Evolutionary conservation across 2,888 invertebrate species (phyloP), one percentile per base, ranked within the genome.

Genomic region (Deilephila elpenor): DNA sequence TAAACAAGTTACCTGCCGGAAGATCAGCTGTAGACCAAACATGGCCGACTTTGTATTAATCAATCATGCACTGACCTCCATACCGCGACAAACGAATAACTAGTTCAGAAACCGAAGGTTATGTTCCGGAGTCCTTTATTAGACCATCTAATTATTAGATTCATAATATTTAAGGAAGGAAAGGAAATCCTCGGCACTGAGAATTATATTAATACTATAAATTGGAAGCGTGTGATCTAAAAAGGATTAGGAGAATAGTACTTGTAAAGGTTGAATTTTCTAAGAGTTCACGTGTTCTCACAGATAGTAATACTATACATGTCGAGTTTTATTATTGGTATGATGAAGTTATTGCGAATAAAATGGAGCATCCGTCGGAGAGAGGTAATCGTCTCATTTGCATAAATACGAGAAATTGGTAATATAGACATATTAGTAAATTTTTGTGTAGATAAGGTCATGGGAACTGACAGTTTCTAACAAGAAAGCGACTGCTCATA

Each of bases 1-100:
- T 56, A 56, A 56, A 56, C 56, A n/a, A 56, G n/a, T 56, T 56
- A 56, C n/a, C 56, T 56, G 56, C 56, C 56, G 56, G 56, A 56
- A 56, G 56, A 56, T 56, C n/a, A 5, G n/a, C 17, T n/a, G 56
- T 56, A n/a, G 19, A n/a, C 56, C 19, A n/a, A 56, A 56, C n/a
- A 56, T 56, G 56, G 56, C n/a, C 56, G 56, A 56, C 19, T 56
- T n/a, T 56, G n/a, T 56, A 56, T 56, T 44, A 56, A 56, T 56
- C 56, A 56, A 56, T 56, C n/a, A 56, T 17, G n/a, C 14, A n/a
- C 56, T 56, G 56, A 56, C 56, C 56, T 56, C 53, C 53, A 19
- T 56, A 14, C 44, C 44, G n/a, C n/a, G 56, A n/a, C 56, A n/a
- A n/a, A 56, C 7, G n/a, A 56, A 56, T 56, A 56, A n/a, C n/a